These are phyloP conservation scores for Ophion costatus DNA, from an alignment of 2,888 invertebrate genomes.

Conservation along the genomic window DNA sequence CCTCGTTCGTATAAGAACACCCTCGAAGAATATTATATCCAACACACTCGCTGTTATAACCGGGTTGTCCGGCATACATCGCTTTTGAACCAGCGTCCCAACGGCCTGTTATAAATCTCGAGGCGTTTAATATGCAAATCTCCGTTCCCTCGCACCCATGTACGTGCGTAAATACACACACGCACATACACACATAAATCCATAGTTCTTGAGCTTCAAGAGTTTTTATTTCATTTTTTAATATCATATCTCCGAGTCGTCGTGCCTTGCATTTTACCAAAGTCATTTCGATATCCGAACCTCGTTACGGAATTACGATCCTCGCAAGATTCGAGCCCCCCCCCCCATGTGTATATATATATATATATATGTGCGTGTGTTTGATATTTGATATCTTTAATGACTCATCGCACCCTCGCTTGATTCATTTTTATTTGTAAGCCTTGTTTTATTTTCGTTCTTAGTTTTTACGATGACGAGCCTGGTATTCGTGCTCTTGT, in stretches of 20 bases:
- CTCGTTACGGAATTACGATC: slow-evolving; percentile 64
- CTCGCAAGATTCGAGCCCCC: slow-evolving; percentile 16
- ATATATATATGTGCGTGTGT: not conserved
- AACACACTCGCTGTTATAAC: slow-evolving; percentile 35
- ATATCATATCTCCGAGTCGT: slow-evolving; percentile 59
- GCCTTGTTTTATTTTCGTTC: slow-evolving; percentile 20
- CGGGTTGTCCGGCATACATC: slow-evolving; percentile 31
- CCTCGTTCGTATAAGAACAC: slow-evolving; percentile 33
- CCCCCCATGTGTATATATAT: not conserved
- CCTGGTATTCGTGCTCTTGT: slow-evolving; percentile 1
- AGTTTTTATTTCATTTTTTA: slow-evolving; percentile 48
- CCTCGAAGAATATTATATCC: slow-evolving; percentile 57
- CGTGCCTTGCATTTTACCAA: slow-evolving; percentile 40
- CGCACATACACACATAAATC: slow-evolving; percentile 21
- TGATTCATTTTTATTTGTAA: slow-evolving; percentile 7
- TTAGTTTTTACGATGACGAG: slow-evolving; percentile 20
- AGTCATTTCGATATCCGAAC: slow-evolving; percentile 55
- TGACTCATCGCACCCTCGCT: slow-evolving; percentile 43
- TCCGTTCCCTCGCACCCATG: slow-evolving; percentile 69
- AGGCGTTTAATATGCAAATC: slow-evolving; percentile 83
- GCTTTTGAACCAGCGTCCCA: slow-evolving; percentile 44
- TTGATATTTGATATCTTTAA: slow-evolving; percentile 60
- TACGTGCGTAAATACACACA: slow-evolving; percentile 25
- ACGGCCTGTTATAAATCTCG: slow-evolving; percentile 81
- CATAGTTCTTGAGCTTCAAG: slow-evolving; percentile 32